Conservation (phyloP, 2,888 invertebrate species). For the Drosophila phalerata region DNA sequence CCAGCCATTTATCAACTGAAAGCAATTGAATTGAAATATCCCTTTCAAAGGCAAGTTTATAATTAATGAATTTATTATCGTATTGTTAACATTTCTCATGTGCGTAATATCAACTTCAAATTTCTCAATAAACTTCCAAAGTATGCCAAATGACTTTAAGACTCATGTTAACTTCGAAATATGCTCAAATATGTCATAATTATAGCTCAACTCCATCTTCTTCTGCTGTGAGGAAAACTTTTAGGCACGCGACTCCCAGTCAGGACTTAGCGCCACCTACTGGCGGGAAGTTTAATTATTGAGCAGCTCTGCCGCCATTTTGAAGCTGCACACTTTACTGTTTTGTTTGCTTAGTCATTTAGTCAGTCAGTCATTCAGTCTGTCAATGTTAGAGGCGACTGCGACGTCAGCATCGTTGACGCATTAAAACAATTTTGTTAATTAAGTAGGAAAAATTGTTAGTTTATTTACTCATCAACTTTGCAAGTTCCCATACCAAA, state of each 20-base stretch:
- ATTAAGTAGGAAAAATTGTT: constrained; percentile 81
- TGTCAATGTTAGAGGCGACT: constrained; percentile 49
- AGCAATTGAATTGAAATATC: constrained; percentile 8
- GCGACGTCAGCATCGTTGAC: constrained; percentile 28
- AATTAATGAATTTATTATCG: constrained; percentile 1
- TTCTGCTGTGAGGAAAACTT: constrained; percentile 26
- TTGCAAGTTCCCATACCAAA: constrained; percentile 62
- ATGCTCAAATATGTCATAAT: constrained; percentile 23
- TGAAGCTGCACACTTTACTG: constrained; percentile 38
- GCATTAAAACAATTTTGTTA: constrained; percentile 81
- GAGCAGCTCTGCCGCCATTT: constrained; percentile 52
- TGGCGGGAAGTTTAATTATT: constrained; percentile 70
- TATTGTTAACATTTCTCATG: neutral
- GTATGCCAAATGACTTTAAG: constrained; percentile 13
- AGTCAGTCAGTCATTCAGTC: constrained; percentile 47
- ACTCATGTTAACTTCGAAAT: constrained; percentile 19
- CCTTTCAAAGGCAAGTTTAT: neutral
- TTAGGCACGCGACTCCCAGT: neutral
- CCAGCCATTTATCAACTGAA: constrained; percentile 14
- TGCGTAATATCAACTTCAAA: neutral
- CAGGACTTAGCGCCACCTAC: constrained; percentile 36
- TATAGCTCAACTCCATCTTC: constrained; percentile 13
- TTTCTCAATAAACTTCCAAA: constrained; percentile 1
- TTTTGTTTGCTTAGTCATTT: constrained; percentile 75
- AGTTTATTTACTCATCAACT: constrained; percentile 80